Evolutionary conservation across 92 coral and sea anemone genomes (phyloP), one percentile per base, ranked within the genome.

Genomic region (Zoanthus gigantus): DNA sequence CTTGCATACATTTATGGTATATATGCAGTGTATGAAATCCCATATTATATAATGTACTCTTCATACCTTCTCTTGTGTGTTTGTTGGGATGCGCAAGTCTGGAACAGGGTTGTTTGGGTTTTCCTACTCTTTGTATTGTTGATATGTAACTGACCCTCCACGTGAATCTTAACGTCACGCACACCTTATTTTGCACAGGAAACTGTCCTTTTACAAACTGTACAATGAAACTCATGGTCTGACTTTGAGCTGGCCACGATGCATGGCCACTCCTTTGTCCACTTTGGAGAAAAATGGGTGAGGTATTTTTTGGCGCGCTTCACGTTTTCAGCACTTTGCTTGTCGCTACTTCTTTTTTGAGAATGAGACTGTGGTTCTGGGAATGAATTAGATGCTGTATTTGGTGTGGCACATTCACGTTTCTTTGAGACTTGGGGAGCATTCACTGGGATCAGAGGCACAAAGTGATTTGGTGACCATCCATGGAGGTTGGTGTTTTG

Each of bases 251-350:
- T 76, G 57, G 82, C 76, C 10, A 90, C 23, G 75, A 86, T 90
- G 83, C 87, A 86, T 46, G 92, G 90, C 94, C 94, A 92, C 73
- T 92, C 86, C 73, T 89, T 80, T 73, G 90, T 89, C 94, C 92
- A 92, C 56, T 71, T 66, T 44, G 23, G 57, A 65, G 76, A 83
- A 75, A 92, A 92, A 66, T 34, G 46, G 56, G 56, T 52, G 56
- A 52, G 56, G 56, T 52, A 52, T 52, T 52, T 52, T 52, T 52
- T 52, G 56, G 7, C 56, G 56, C 11, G 56, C 56, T 52, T 52
- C 56, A 52, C 56, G 56, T 52, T 52, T 52, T 52, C 56, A 52
- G 56, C 56, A 52, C 56, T 52, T 52, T 52, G 56, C 56, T 52
- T 52, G 56, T 52, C 56, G 11, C 56, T 52, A 52, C 56, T 52